Conservation (phyloP, 2,797 vertebrate species). For the Ibycter americanus region DNA sequence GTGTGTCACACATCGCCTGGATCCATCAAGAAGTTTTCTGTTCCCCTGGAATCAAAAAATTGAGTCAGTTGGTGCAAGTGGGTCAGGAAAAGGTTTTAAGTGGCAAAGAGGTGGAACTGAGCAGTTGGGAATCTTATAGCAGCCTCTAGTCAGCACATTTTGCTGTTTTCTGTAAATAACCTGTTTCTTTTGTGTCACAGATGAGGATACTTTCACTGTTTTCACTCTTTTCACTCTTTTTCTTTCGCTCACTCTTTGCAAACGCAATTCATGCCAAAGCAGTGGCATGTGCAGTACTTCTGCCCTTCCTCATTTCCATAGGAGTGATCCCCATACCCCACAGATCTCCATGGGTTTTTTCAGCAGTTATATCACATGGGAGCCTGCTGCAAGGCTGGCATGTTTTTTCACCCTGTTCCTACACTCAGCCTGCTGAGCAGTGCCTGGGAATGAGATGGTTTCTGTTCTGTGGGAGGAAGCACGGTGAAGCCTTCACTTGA, state of each 20-base stretch:
- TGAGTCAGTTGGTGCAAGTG: background rate
- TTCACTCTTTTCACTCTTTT: background rate
- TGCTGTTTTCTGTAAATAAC: background rate
- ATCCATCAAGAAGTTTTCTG: background rate
- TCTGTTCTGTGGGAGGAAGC: background rate
- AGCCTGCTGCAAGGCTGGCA: background rate
- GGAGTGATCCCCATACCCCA: background rate
- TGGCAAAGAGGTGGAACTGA: background rate
- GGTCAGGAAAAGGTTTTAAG: background rate
- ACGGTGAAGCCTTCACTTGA: accelerated
- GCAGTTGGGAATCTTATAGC: background rate
- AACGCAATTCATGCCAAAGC: background rate
- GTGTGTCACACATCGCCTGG: accelerated
- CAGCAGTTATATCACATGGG: background rate
- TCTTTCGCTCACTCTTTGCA: background rate
- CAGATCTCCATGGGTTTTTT: background rate
- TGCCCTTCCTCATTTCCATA: background rate
- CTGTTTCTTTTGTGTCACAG: background rate
- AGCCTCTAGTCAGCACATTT: background rate
- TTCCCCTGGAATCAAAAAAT: background rate
- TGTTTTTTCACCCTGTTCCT: background rate
- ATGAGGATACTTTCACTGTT: background rate
- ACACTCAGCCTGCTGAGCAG: background rate
- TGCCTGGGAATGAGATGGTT: background rate
- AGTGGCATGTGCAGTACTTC: background rate